Evolutionary conservation across 2,113 vertebrate species (phyloP).

Genomic region (Gyps fulvus): DNA sequence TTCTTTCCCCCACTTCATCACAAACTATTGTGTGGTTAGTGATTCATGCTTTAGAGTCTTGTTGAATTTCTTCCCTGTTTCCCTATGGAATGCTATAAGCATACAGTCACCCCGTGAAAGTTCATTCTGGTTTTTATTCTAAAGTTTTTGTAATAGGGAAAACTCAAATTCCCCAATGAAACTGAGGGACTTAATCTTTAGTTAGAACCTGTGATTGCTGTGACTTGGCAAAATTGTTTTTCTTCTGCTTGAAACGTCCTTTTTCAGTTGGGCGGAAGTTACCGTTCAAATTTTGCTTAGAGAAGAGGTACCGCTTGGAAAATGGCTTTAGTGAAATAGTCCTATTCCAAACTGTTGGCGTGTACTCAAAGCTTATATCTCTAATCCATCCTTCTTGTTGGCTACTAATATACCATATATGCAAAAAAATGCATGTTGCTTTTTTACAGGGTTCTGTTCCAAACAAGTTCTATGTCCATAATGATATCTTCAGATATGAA

Average conservation of each 20-base stretch:
- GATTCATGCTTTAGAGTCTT: background rate
- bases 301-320: background rate
- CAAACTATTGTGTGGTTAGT: background rate
- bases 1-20: background rate
- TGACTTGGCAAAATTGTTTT: background rate
- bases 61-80: background rate
- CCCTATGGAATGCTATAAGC: background rate
- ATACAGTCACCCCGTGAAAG: fast-evolving
- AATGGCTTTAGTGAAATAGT: background rate
- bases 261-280: background rate
- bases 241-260: background rate
- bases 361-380: background rate
- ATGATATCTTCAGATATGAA: slow-evolving; percentile 98
- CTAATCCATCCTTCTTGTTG: background rate
- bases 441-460: slow-evolving; percentile 90
- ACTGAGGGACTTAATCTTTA: background rate
- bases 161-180: background rate
- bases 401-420: fast-evolving
- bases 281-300: background rate
- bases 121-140: background rate
- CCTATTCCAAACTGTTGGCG: background rate
- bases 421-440: background rate
- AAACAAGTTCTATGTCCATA: slow-evolving; percentile 99
- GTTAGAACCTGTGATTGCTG: background rate
- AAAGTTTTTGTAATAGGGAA: background rate